These are phyloP conservation scores for Butastur rufipennis DNA, from an alignment of 2,113 vertebrate species.

Conservation along the genomic window DNA sequence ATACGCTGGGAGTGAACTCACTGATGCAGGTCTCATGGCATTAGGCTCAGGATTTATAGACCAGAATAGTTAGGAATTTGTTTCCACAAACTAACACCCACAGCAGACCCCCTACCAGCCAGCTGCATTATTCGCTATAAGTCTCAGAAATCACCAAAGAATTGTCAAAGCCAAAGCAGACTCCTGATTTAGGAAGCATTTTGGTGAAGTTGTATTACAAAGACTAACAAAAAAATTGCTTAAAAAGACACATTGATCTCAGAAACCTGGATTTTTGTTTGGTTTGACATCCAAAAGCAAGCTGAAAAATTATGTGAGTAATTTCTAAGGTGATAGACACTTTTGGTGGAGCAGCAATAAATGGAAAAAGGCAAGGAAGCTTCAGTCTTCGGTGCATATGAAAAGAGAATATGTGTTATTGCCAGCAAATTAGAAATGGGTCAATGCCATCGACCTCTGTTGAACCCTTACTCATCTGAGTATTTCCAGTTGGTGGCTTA, in stretches of 20 bases:
- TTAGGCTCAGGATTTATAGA: not conserved
- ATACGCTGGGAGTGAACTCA: not conserved
- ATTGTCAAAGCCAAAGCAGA: not conserved
- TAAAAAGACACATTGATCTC: not conserved
- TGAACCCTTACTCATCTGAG: not conserved
- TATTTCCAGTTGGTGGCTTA: not conserved
- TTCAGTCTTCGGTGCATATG: not conserved
- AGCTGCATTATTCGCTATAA: not conserved
- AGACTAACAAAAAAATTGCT: not conserved
- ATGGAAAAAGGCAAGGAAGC: not conserved
- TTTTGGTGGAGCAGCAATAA: not conserved
- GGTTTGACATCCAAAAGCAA: not conserved
- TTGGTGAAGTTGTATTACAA: not conserved
- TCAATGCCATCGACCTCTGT: not conserved
- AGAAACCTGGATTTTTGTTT: not conserved
- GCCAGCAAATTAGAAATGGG: not conserved
- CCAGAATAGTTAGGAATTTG: not conserved
- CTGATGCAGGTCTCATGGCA: not conserved
- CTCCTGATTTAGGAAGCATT: not conserved
- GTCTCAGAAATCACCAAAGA: not conserved
- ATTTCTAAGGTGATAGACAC: not conserved
- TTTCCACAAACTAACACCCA: not conserved
- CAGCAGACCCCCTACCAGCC: not conserved
- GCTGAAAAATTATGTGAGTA: not conserved
- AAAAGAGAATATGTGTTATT: not conserved